Percentiles rank a stretch among this genome's conserved stretches.
Conservation (phyloP, 2,797 vertebrate species). For the Megaceryle alcyon region DNA sequence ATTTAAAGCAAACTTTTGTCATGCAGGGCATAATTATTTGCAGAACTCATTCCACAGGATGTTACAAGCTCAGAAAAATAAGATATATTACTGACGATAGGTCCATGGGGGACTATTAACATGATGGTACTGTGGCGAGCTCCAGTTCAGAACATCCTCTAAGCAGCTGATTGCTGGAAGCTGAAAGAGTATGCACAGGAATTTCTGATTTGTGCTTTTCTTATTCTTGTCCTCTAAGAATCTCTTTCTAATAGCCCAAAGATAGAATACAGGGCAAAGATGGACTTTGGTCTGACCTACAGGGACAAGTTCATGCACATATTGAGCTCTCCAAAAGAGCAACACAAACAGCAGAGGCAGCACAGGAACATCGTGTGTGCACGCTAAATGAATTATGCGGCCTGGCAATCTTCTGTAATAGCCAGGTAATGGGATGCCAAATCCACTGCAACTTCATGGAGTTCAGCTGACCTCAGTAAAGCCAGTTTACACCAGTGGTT, state of each 20-base stretch:
- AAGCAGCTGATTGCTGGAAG: conserved; percentile 55
- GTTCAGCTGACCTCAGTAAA: background rate
- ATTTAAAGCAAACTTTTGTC: conserved; percentile 59
- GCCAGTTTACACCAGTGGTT: background rate
- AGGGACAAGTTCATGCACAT: background rate
- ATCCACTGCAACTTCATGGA: background rate
- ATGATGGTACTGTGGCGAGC: conserved; percentile 17
- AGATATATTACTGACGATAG: background rate
- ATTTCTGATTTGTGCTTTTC: conserved; percentile 27
- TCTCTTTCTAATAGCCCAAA: background rate
- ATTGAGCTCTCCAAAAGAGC: background rate
- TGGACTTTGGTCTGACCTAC: background rate
- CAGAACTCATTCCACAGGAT: conserved; percentile 32
- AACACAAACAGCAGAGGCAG: background rate
- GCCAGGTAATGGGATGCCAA: background rate
- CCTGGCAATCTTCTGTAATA: background rate
- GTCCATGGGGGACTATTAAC: conserved; percentile 61
- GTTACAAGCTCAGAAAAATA: conserved; percentile 48
- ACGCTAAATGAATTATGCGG: background rate
- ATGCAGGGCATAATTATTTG: conserved; percentile 67
- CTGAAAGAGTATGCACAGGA: background rate
- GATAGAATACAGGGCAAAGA: background rate
- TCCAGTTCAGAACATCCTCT: background rate
- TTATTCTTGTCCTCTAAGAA: background rate
- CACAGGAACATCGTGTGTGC: background rate